Conservation (phyloP, 2,888 invertebrate species). For the Hydroisotoma schaefferi region DNA sequence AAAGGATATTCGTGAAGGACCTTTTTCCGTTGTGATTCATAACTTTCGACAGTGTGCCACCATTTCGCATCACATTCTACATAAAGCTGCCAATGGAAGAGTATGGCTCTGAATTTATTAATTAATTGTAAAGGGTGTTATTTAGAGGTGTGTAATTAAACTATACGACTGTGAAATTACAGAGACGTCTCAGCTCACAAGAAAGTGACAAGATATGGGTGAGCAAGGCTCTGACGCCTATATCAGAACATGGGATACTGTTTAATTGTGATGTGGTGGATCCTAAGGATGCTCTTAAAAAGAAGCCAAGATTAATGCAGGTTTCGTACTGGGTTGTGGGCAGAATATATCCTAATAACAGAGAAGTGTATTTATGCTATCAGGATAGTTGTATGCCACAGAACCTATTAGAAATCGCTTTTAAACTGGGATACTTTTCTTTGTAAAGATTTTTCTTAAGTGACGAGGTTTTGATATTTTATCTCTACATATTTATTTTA, state of each 20-base stretch:
- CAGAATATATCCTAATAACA: constrained; percentile 41
- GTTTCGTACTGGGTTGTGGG: constrained; percentile 47
- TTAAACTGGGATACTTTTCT: constrained; percentile 38
- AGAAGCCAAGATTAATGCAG: constrained; percentile 38
- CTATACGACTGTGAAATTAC: too few relatives aligned
- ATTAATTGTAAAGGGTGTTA: too few relatives aligned
- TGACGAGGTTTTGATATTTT: too few relatives aligned
- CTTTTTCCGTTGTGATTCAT: constrained; percentile 35
- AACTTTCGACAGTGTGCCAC: constrained; percentile 41
- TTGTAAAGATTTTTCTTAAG: neutral
- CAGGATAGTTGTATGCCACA: constrained; percentile 41
- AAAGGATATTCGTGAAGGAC: constrained; percentile 21
- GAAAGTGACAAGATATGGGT: constrained; percentile 45
- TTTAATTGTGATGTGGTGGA: constrained; percentile 44
- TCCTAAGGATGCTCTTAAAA: constrained; percentile 28
- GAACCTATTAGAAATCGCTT: constrained; percentile 42
- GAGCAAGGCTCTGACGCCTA: constrained; percentile 41
- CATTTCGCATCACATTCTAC: constrained; percentile 41
- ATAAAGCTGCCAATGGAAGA: constrained; percentile 42
- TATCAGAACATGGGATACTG: constrained; percentile 44
- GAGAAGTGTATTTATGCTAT: constrained; percentile 45
- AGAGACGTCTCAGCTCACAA: constrained; percentile 39
- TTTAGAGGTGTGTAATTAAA: too few relatives aligned
- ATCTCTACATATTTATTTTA: too few relatives aligned
- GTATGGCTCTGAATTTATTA: constrained; percentile 23